phyloP scores from a whole-genome alignment of 2,888 invertebrate genomes.

The Molanna angustata region DNA sequence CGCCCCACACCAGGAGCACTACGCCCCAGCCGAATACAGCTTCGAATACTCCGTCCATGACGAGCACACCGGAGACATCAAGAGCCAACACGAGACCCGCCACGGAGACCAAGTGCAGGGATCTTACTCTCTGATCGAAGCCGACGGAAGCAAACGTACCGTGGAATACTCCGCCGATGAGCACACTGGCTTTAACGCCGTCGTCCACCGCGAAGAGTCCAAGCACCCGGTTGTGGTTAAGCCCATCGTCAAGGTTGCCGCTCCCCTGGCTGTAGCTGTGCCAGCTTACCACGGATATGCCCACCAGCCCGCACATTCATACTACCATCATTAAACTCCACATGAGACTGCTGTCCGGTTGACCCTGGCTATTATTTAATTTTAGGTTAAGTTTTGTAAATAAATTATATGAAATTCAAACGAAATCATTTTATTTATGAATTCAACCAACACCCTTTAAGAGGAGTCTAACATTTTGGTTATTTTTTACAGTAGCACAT shows the following conservation, averaged over 20 bases:
- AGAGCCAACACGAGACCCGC: conserved; percentile 50
- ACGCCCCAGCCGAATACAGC: conserved; percentile 31
- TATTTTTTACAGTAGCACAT: too few relatives aligned
- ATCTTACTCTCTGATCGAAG: conserved; percentile 51
- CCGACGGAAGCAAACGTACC: conserved; percentile 48
- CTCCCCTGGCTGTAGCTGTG: conserved; percentile 26
- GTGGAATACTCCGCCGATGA: conserved; percentile 51
- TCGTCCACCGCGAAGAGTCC: conserved; percentile 45
- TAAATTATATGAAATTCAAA: too few relatives aligned
- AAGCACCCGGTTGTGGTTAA: conserved; percentile 28
- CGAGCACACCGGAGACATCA: conserved; percentile 47
- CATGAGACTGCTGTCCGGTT: too few relatives aligned
- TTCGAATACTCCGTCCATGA: conserved; percentile 47
- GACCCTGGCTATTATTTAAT: conserved; percentile 6
- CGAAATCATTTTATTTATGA: too few relatives aligned
- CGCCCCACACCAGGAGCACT: conserved; percentile 21
- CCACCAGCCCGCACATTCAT: conserved; percentile 24
- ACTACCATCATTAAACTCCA: conserved; percentile 22
- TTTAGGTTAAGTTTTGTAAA: conserved; percentile 20
- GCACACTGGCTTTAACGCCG: conserved; percentile 49
- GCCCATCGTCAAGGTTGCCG: conserved; percentile 27
- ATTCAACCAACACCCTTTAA: too few relatives aligned
- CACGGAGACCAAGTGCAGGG: conserved; percentile 48
- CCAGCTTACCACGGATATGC: conserved; percentile 24
- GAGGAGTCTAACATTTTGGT: too few relatives aligned